phyloP scores from a whole-genome alignment of 2,888 invertebrate genomes.

The Phortica okadai region DNA sequence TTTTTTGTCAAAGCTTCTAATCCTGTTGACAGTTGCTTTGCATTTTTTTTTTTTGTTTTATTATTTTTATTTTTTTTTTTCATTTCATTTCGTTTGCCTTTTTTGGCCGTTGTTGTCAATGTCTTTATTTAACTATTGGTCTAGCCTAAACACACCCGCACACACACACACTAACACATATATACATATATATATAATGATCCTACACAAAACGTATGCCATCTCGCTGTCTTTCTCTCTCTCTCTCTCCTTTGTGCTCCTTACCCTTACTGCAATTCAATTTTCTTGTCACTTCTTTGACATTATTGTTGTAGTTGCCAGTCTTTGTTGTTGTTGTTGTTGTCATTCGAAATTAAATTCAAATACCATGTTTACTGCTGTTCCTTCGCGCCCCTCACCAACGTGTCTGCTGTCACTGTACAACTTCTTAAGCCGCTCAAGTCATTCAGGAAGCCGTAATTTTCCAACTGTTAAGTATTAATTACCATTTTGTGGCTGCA shows the following conservation, averaged over 20 bases:
- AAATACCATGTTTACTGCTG: slow-evolving; percentile 6
- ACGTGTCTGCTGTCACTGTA: background rate
- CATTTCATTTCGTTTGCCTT: background rate
- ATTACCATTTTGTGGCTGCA: background rate
- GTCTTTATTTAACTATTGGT: slow-evolving; percentile 10
- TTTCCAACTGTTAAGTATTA: slow-evolving; percentile 4
- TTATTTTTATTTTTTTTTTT: background rate
- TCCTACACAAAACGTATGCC: background rate
- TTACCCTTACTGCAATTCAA: background rate
- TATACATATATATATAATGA: no score
- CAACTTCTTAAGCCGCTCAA: slow-evolving; percentile 3
- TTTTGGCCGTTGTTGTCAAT: background rate
- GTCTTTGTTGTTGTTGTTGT: background rate
- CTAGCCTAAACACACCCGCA: background rate
- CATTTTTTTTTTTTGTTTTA: background rate
- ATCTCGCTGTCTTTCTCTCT: background rate
- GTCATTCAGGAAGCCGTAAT: slow-evolving; percentile 11
- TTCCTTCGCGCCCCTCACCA: background rate
- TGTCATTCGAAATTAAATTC: slow-evolving; percentile 12
- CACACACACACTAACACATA: no score
- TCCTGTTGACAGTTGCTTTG: slow-evolving; percentile 28
- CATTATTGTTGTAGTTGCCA: background rate
- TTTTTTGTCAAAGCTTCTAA: slow-evolving; percentile 9
- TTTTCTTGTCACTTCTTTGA: background rate
- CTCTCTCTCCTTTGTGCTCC: background rate